phyloP scores from a whole-genome alignment of 2,797 vertebrate species.

The Clarias laeviceps region DNA sequence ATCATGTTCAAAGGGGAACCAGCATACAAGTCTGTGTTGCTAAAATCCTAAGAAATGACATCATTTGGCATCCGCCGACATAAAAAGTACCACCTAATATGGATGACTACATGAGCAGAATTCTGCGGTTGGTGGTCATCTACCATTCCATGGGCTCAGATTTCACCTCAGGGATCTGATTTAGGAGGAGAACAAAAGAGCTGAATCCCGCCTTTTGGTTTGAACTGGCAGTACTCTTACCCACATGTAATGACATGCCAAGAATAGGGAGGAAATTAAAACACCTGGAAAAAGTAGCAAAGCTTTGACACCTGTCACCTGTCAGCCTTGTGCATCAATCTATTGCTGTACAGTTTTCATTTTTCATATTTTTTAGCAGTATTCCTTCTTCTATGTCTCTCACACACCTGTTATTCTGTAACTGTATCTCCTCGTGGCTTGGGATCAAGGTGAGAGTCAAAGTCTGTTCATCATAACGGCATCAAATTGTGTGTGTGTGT shows the following conservation, averaged over 20 bases:
- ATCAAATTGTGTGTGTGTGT: slow-evolving; percentile 16
- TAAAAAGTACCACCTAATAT: slow-evolving; percentile 18
- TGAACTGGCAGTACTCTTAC: slow-evolving; percentile 20
- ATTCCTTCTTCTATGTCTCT: neutral
- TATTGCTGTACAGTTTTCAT: neutral
- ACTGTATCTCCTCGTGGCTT: slow-evolving; percentile 26
- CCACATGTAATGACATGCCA: slow-evolving; percentile 23
- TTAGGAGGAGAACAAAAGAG: slow-evolving; percentile 36
- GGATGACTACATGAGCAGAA: slow-evolving; percentile 18
- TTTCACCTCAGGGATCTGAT: slow-evolving; percentile 28
- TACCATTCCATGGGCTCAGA: slow-evolving; percentile 28
- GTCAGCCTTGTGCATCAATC: slow-evolving; percentile 4
- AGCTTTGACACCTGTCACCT: slow-evolving; percentile 30
- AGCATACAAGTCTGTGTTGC: neutral
- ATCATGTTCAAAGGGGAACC: slow-evolving; percentile 16
- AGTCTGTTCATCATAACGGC: neutral
- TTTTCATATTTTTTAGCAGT: neutral
- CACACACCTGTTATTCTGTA: slow-evolving; percentile 35
- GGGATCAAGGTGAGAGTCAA: slow-evolving; percentile 17
- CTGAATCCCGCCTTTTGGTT: slow-evolving; percentile 34
- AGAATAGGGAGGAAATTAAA: slow-evolving; percentile 19
- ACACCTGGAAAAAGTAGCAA: slow-evolving; percentile 7
- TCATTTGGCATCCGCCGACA: slow-evolving; percentile 8
- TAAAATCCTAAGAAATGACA: slow-evolving; percentile 31
- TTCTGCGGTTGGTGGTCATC: slow-evolving; percentile 31